A percentile compares a stretch with the other conserved stretches of the same genome.
These are phyloP conservation scores for Phytoseiulus persimilis DNA, from an alignment of 2,888 invertebrate genomes.

Conservation along the genomic window DNA sequence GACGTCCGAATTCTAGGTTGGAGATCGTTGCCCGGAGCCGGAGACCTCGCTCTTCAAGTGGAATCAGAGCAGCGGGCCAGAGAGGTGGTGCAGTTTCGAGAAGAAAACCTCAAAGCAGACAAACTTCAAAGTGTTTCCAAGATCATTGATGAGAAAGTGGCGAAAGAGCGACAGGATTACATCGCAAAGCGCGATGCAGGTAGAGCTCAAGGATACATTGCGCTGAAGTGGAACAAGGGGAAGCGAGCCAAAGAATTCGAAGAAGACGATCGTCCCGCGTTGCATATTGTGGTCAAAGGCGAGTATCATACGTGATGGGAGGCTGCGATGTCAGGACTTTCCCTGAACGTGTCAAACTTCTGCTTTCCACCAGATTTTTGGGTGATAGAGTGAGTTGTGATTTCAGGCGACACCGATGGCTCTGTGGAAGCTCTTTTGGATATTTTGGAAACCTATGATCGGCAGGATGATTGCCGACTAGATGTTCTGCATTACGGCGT, in stretches of 20 bases:
- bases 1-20: constrained; percentile 50
- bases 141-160: constrained; percentile 60
- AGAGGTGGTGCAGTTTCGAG: constrained; percentile 61
- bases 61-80: constrained; percentile 59
- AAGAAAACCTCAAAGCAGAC: constrained; percentile 57
- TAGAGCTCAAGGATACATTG: constrained; percentile 55
- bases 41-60: constrained; percentile 39
- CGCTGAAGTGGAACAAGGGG: constrained; percentile 55
- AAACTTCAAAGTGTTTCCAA: constrained; percentile 59
- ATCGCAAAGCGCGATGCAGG: constrained; percentile 57
- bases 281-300: constrained; percentile 64
- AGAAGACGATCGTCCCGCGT: constrained; percentile 51
- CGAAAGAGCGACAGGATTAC: constrained; percentile 58
- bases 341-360: no score
- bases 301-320: constrained; percentile 8
- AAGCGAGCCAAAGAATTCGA: constrained; percentile 58
- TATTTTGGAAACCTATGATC: constrained; percentile 69
- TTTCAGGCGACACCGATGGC: constrained; percentile 81
- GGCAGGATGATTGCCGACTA: constrained; percentile 60
- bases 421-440: constrained; percentile 90
- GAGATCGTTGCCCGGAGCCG: constrained; percentile 19
- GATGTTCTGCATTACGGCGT: constrained; percentile 82
- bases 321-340: no score
- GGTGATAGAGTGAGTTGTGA: neutral
- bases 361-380: no score